Evolutionary conservation across 2,797 vertebrate species (phyloP), one percentile per base, ranked within the genome.

Genomic region (Gastrophryne carolinensis): DNA sequence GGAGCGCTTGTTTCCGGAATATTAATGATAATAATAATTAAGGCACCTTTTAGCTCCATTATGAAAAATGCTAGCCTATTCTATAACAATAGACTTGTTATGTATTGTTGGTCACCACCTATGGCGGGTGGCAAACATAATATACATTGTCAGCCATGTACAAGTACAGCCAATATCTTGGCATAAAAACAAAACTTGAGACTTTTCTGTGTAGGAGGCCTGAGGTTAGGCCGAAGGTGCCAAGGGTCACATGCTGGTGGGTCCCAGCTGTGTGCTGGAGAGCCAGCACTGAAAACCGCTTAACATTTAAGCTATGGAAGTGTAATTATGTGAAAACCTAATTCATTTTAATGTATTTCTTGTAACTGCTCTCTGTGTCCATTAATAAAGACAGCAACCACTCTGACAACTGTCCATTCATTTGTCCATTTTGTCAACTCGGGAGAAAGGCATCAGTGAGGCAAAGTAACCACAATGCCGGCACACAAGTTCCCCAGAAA

Each of bases 281-380:
- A 19, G 17, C 44, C 10, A 19, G n/a, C 44, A 2, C 21, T 47
- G 17, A 47, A 17, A 21, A 19, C n/a, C 17, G 44, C 10, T 19
- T 47, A 47, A 47, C 44, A 47, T 19, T 47, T 17, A 47, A 8
- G n/a, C 44, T 19, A n/a, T n/a, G n/a, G n/a, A n/a, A 47, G 17
- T 47, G 44, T 72, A 47, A 47, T 47, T 47, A 47, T 47, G 17
- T 82, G 83, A 86, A 78, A 80, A 78, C 85, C 83, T 86, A 87
- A 90, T 84, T 82, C 91, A 92, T 92, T 92, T 83, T 91, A 91
- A 92, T 93, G 92, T 89, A 92, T 93, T 91, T 82, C 84, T 90
- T 93, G 93, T 95, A 91, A 89, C 90, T 92, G 89, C 91, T 93
- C 95, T 95, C 92, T 89, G 94, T 94, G 90, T 86, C 90, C 90